Evolutionary conservation across 2,797 vertebrate genomes (phyloP), one percentile per base, ranked within the genome.

Genomic region (Onychomys arenicola): DNA sequence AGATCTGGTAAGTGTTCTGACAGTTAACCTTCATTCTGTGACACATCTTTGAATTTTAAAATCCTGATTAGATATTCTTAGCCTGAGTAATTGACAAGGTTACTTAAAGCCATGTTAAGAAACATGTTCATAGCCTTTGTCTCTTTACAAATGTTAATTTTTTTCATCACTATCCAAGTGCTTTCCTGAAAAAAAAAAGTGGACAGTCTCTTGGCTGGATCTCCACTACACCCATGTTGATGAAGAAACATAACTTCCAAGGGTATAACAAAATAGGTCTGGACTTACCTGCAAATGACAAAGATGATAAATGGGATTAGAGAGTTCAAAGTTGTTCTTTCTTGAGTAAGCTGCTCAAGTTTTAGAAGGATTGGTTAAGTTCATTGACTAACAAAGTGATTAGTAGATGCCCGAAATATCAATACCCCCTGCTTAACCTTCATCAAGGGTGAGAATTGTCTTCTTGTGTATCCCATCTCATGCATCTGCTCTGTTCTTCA

Each of bases 1-100:
- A 49, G 67, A 92, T 59, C 7, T 86, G 65, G 67, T 32, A n/a
- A n/a, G 43, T 63, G 55, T 69, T 90, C 71, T 71, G n/a, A 90
- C 29, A 76, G 0, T 76, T 91, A 84, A 71, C 19, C 80, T 84
- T 86, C 63, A 83, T 67, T 91, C 19, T 37, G 85, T 59, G 17
- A 89, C 27, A 90, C 63, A 59, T 21, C 34, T 88, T 65, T 88
- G 87, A 91, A 92, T 94, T 94, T 93, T 46, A 77, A 95, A 84
- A 94, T 52, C 27, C 29, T 91, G 57, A 84, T 80, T 59, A 86
- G 43, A 34, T n/a, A 73, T 91, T 59, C 6, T 89, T 84, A 89
- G 82, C 63, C 52, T 55, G 37, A 76, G 85, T 34, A 75, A 40
- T 55, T 49, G 37, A 92, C 25, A 46, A 83, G 10, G 21, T 69